Evolutionary conservation across 2,888 invertebrate species (phyloP).

Genomic region (Galerucella calmariensis): DNA sequence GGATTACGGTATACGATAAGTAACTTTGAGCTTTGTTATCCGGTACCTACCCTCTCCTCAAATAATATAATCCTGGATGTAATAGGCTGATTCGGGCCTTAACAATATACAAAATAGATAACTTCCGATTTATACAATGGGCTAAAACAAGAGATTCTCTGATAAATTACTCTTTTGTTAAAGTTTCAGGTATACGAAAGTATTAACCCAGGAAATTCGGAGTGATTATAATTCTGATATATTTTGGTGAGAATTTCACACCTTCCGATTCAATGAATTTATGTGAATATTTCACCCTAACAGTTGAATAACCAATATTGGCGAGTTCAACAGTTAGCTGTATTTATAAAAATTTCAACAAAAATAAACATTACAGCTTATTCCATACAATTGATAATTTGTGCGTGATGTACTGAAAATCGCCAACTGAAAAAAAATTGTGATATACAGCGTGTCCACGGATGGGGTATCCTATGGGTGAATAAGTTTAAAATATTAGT

Average conservation of each 20-base stretch:
- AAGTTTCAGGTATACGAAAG: conserved; percentile 15
- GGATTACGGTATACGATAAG: not conserved
- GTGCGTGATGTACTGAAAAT: too few species aligned
- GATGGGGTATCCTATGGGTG: too few species aligned
- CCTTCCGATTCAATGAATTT: not conserved
- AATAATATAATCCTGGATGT: conserved; percentile 4
- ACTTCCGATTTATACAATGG: conserved; percentile 24
- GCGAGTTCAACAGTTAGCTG: too few species aligned
- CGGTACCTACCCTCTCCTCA: not conserved
- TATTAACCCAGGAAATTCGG: conserved; percentile 22
- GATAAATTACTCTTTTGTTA: conserved; percentile 30
- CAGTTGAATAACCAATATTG: too few species aligned
- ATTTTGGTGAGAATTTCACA: not conserved
- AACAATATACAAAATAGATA: conserved; percentile 30
- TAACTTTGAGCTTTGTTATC: not conserved
- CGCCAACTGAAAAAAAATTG: too few species aligned
- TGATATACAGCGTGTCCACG: too few species aligned
- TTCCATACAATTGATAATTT: too few species aligned
- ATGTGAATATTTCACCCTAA: too few species aligned
- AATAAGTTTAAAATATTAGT: too few species aligned
- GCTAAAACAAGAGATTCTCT: conserved; percentile 21
- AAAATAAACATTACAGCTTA: too few species aligned
- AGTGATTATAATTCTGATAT: not conserved
- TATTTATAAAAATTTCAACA: too few species aligned
- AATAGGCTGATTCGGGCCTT: not conserved